Base-by-base conservation (phyloP, 2,888 invertebrate genomes). In the Caenorhabditis afra region DNA sequence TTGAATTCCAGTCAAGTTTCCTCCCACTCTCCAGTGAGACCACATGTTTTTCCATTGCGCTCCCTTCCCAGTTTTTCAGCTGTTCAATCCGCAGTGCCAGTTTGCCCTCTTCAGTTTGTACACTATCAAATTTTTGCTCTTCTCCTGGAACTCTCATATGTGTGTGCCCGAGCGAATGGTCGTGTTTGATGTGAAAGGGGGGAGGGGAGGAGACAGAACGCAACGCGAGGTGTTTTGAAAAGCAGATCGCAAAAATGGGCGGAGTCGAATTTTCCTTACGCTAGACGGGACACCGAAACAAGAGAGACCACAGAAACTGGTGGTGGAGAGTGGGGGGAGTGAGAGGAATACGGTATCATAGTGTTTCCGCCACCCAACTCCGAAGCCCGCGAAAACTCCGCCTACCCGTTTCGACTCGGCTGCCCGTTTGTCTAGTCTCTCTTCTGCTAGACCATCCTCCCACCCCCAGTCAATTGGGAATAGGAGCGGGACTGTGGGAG, bases 301-400 rank as follows among this genome's bases (percentile, higher is more conserved):
- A 41, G 20, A 45, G 45, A 59, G 59, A 44, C 45, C 12, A 22
- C 37, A 41, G 18, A 37, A 41, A 41, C 18, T 20, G 20, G 22
- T 49, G 49, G n/a, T 44, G 14, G 7, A 22, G 49, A 52, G 29
- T n/a, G n/a, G n/a, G 20, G 29, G 1, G 11, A 22, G 49, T 44
- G 44, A 47, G 16, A 47, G 49, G 67, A 37, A 16, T 75, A 78
- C 78, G 59, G 78, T 78, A 78, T 77, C 70, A 77, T 65, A 41
- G 53, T 61, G 59, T 78, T 78, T 78, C 77, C 47, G 59, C 61
- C 55, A 65, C 44, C 29, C 18, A 41, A 65, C 45, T 49, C 39
- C 45, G 23, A 35, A 49, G 41, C 39, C 52, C 41, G 37, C 39
- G 44, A 58, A 29, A 20, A 47, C 78, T 52, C 66, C 78, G 64